A percentile compares a stretch with the other conserved stretches of the same genome.
These are phyloP conservation scores for Apocrypta bakeri DNA, from an alignment of 1,140 invertebrate species.

Conservation along the genomic window DNA sequence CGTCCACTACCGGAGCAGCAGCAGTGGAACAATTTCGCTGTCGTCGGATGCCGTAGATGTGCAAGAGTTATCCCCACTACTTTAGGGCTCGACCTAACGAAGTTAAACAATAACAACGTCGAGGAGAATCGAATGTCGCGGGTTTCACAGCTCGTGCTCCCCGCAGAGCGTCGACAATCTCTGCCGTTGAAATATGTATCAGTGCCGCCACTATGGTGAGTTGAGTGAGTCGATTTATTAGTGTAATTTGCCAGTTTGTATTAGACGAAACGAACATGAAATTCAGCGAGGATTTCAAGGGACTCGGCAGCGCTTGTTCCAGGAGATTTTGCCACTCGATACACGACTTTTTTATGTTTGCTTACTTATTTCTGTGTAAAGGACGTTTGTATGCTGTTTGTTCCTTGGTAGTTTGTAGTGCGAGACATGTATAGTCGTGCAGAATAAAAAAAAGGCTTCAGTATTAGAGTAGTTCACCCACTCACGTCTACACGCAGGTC, in stretches of 20 bases:
- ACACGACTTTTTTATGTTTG: conserved; percentile 37
- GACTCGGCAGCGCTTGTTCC: not conserved
- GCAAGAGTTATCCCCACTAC: conserved; percentile 54
- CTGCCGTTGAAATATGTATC: conserved; percentile 64
- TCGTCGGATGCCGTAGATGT: conserved; percentile 59
- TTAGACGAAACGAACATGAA: not conserved
- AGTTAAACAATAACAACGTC: conserved; percentile 59
- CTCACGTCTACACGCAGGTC: too few species aligned
- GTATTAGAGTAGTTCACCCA: too few species aligned
- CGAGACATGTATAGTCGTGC: too few species aligned
- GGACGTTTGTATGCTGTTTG: not conserved
- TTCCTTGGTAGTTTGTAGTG: not conserved
- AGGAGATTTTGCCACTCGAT: not conserved
- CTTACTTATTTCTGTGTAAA: not conserved
- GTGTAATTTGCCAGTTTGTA: too few species aligned
- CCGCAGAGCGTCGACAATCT: conserved; percentile 55
- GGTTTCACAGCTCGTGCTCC: conserved; percentile 55
- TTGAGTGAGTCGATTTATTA: too few species aligned
- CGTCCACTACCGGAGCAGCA: not conserved
- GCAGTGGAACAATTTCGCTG: not conserved
- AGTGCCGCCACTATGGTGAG: conserved; percentile 62
- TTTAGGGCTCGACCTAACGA: conserved; percentile 52
- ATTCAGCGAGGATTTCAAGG: not conserved
- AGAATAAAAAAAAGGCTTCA: too few species aligned
- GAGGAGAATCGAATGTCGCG: conserved; percentile 25